Evolutionary conservation across 2,797 vertebrate species (phyloP), one percentile per base, ranked within the genome.

Genomic region (Dryobates pubescens): DNA sequence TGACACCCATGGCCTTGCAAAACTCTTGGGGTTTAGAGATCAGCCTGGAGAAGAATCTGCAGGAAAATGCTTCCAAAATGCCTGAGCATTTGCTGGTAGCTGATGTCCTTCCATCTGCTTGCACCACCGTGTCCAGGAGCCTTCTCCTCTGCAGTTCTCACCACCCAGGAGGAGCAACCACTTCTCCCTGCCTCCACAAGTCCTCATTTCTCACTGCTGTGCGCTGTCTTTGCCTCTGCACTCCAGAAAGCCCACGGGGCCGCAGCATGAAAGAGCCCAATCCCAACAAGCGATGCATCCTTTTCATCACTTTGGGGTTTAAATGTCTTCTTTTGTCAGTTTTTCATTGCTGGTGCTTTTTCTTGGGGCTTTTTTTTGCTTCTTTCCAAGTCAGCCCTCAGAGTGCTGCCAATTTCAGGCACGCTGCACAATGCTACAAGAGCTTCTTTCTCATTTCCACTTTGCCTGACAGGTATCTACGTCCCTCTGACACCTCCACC

Each of bases 301-400:
- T 82, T 94, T 82, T 86, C 89, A 91, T 82, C 74, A 43, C 86
- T 79, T 84, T 24, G 17, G 69, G 76, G 91, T 96, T 95, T 65
- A 94, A 86, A 92, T 74, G 77, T 17, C 79, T 79, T 88, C 73
- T 88, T 89, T 76, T 68, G 92, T 85, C 84, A 64, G 72, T 71
- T 90, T 86, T 65, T 64, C 63, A 41, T 26, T 61, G 41, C 13
- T 24, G 23, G 49, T 24, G 49, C 22, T 23, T 51, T 27, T 49
- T 16, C 16, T 43, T 43, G 41, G 41, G 41, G 41, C 24, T 30
- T 62, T 2, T 49, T 69, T 27, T 13, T 24, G 13, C 3, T 62
- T 69, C 45, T 72, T 38, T 45, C 15, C 5, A 86, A 88, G 76
- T 78, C 68, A 83, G 49, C 74, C 87, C 87, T 86, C 41, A 1